A percentile compares a stretch with the other conserved stretches of the same genome.
Evolutionary conservation across 2,888 invertebrate species (phyloP).

Genomic region (Tetropium fuscum): DNA sequence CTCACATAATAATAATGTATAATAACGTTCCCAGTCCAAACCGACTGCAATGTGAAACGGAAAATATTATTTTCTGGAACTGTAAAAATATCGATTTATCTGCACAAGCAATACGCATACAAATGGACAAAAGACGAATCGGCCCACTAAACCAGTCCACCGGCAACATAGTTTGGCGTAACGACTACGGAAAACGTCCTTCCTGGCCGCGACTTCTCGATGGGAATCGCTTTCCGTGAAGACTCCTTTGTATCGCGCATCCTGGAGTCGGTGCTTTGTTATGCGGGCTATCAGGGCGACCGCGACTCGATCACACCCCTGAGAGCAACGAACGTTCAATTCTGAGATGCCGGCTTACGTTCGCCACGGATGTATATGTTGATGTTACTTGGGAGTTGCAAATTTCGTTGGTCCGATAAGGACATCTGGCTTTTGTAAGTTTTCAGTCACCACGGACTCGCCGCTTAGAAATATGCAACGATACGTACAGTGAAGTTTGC

Average conservation of each 20-base stretch:
- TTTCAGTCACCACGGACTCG: too few species aligned
- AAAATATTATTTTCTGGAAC: too few species aligned
- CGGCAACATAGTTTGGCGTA: slow-evolving; percentile 3
- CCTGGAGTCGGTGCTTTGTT: slow-evolving; percentile 7
- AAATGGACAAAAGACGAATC: too few species aligned
- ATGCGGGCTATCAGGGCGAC: slow-evolving; percentile 10
- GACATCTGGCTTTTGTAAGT: neutral
- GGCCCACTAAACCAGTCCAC: too few species aligned
- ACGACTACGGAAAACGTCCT: slow-evolving; percentile 6
- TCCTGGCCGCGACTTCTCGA: slow-evolving; percentile 2
- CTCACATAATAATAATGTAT: too few species aligned
- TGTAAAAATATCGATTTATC: too few species aligned
- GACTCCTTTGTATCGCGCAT: slow-evolving; percentile 5
- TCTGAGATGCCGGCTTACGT: slow-evolving; percentile 10
- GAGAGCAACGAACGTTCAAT: slow-evolving; percentile 12
- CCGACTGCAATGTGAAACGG: too few species aligned
- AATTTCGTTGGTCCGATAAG: slow-evolving; percentile 1
- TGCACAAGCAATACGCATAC: too few species aligned
- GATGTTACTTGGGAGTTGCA: slow-evolving; percentile 20
- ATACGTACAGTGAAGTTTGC: too few species aligned
- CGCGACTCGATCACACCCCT: slow-evolving; percentile 18
- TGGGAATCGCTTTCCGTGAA: slow-evolving; percentile 5
- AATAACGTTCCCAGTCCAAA: too few species aligned
- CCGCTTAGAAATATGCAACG: too few species aligned
- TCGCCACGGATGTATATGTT: slow-evolving; percentile 15